Evolutionary conservation across 1,140 invertebrate genomes (phyloP), one percentile per base, ranked within the genome.

Genomic region (Araneus ventricosus): DNA sequence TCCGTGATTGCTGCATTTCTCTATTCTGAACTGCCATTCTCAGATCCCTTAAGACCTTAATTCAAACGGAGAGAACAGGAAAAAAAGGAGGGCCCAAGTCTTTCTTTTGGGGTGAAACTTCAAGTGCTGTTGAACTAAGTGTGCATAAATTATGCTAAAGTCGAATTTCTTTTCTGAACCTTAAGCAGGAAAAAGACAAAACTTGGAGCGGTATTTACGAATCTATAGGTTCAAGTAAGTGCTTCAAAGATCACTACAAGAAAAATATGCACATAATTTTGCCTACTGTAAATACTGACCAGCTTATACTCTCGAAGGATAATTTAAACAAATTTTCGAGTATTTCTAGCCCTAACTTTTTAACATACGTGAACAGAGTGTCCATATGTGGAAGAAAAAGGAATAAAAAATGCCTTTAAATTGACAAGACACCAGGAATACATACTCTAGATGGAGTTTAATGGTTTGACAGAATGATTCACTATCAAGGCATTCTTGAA

Each of bases 101-200:
- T 57, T 88, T 63, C 82, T 88, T 88, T 79, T 30, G 45, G 27
- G 27, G 30, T 79, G 52, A 88, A 79, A 93, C 91, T 93, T 87
- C 41, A 79, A 87, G 91, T 87, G 90, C 90, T 91, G 79, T 85
- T 93, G 84, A 88, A 80, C 75, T 79, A 80, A 93, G 57, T 39
- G 52, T 39, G 85, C 91, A 93, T 93, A 93, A 88, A 93, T 87
- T 93, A 93, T 93, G 91, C 85, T 93, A 93, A 93, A 93, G 41
- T 45, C 24, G 30, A 93, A 93, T 41, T 52, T 80, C 70, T 80
- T 45, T 61, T 41, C 34, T 52, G 37, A 30, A 75, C 30, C 10
- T 7, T 88, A 79, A 20, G 37, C 24, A 20, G 39, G 41, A 17
- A 79, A 93, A 88, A 41, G 84, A 93, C 91, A 86, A 93, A 88